Evolutionary conservation across 2,797 vertebrate genomes (phyloP).

Genomic region (Babyrousa celebensis): DNA sequence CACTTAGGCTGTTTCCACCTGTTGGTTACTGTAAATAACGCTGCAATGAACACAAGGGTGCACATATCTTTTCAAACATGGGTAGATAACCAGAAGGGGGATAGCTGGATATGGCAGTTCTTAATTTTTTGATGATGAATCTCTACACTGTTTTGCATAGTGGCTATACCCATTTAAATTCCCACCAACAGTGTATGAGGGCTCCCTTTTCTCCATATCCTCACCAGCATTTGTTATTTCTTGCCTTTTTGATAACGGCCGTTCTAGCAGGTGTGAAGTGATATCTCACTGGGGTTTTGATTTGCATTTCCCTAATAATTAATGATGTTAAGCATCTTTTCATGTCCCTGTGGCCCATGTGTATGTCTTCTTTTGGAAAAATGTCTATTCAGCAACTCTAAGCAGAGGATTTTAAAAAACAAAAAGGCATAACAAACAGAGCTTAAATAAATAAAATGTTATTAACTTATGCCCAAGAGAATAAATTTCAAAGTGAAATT

Average conservation of each 20-base stretch:
- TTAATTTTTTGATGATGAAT: not conserved
- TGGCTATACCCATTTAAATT: not conserved
- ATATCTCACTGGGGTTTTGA: not conserved
- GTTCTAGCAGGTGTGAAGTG: not conserved
- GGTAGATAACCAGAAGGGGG: not conserved
- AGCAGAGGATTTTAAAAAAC: conserved; percentile 8
- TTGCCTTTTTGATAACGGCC: not conserved
- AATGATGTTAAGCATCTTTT: not conserved
- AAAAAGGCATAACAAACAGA: not conserved
- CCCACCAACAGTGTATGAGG: not conserved
- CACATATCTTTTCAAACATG: not conserved
- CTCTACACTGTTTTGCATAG: too few species aligned
- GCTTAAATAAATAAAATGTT: conserved; percentile 38
- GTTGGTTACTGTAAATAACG: not conserved
- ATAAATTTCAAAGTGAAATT: conserved; percentile 61
- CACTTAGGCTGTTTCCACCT: not conserved
- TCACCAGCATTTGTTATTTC: not conserved
- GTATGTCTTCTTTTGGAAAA: not conserved
- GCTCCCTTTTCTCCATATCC: not conserved
- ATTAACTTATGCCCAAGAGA: conserved; percentile 28
- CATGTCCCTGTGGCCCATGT: not conserved
- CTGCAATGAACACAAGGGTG: not conserved
- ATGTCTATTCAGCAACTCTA: conserved; percentile 7
- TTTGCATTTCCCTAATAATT: not conserved
- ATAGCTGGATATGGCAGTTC: not conserved